A percentile compares a stretch with the other conserved stretches of the same genome.
Conservation (phyloP, 23 tunicate species). For the Styela plicata region DNA sequence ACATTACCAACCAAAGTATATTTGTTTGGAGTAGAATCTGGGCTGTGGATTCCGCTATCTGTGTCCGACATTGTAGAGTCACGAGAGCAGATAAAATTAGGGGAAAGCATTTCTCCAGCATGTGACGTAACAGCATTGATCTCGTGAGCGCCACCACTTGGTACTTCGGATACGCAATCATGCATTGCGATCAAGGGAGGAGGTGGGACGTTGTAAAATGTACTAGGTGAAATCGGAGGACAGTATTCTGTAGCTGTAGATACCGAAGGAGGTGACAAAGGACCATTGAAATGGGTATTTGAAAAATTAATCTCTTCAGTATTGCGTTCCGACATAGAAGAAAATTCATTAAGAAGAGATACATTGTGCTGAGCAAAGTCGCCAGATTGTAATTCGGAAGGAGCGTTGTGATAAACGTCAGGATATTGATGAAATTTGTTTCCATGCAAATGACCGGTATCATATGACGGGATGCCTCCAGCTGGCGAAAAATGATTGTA, state of each 20-base stretch:
- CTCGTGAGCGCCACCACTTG: neutral
- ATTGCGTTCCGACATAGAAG: neutral
- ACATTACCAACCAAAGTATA: neutral
- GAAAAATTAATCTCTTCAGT: neutral
- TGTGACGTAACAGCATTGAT: neutral
- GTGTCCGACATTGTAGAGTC: conserved; percentile 9
- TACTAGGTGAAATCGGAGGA: conserved; percentile 19
- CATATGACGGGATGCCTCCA: neutral
- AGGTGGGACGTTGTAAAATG: conserved; percentile 22
- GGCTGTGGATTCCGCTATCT: conserved; percentile 34
- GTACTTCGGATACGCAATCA: neutral
- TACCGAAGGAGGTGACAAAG: neutral
- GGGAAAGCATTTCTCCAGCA: neutral
- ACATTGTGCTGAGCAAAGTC: neutral
- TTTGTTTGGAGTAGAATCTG: neutral
- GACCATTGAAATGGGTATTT: neutral
- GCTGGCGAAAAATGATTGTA: neutral
- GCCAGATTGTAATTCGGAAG: neutral
- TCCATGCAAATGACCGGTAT: neutral
- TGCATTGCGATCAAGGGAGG: neutral
- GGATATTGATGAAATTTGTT: neutral
- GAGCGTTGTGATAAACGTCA: neutral
- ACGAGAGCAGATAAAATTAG: neutral
- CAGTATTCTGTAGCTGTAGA: neutral
- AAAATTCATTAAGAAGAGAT: neutral